phyloP scores from a whole-genome alignment of 2,113 vertebrate genomes.

The Neodontobutis hainanensis region DNA sequence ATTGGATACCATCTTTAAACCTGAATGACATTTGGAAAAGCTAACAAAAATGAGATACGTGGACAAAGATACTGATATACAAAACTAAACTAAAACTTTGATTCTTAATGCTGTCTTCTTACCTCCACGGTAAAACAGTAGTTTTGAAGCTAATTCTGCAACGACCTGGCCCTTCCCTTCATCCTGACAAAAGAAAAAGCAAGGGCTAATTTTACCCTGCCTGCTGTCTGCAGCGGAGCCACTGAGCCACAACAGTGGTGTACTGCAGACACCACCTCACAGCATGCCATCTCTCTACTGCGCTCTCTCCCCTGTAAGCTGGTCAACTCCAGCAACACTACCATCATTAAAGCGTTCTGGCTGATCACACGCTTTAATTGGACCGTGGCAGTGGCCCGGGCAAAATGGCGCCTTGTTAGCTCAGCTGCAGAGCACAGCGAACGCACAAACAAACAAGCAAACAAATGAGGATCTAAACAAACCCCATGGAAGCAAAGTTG shows the following conservation, averaged over 20 bases:
- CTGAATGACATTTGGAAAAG: background rate
- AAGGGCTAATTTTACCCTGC: constrained; percentile 61
- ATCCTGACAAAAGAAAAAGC: constrained; percentile 39
- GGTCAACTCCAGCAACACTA: constrained; percentile 69
- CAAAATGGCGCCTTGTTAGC: constrained; percentile 79
- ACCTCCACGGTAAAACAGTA: constrained; percentile 1
- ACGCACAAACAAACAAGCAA: constrained; percentile 70
- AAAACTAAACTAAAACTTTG: background rate
- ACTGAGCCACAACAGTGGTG: constrained; percentile 68
- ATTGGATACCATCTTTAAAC: background rate
- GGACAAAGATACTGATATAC: background rate
- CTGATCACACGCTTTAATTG: constrained; percentile 84
- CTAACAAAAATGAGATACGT: constrained; percentile 3
- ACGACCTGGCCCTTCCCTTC: constrained; percentile 30
- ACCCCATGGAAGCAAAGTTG: constrained; percentile 44
- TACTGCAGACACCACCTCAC: constrained; percentile 69
- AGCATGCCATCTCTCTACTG: constrained; percentile 48
- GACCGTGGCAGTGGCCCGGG: constrained; percentile 63
- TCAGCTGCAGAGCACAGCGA: constrained; percentile 73
- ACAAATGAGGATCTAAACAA: constrained; percentile 69
- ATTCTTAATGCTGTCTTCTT: background rate
- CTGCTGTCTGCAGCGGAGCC: constrained; percentile 64
- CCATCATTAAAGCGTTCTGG: constrained; percentile 84
- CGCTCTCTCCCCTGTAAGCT: constrained; percentile 37
- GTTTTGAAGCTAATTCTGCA: constrained; percentile 16